phyloP scores from a whole-genome alignment of 2,113 vertebrate species.

The Arenaria interpres region DNA sequence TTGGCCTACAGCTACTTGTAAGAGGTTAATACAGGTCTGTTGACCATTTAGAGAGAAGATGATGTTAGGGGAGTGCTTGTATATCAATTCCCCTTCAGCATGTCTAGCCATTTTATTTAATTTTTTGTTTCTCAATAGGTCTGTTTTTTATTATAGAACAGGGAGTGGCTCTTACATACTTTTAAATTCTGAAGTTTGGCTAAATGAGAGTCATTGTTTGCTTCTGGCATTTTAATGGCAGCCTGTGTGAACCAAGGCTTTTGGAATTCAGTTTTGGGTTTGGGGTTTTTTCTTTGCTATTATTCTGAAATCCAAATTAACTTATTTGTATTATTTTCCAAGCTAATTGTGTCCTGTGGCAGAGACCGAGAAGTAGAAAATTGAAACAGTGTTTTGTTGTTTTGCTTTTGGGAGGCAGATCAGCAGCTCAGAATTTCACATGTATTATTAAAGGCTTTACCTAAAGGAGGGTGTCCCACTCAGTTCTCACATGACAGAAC shows the following conservation, averaged over 20 bases:
- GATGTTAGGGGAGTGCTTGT: neutral
- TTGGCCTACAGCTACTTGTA: neutral
- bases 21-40: neutral
- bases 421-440: neutral
- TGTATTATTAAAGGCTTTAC: neutral
- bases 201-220: neutral
- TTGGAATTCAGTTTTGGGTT: neutral
- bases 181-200: neutral
- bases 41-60: neutral
- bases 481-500: neutral
- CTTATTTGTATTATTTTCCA: neutral
- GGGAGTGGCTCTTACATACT: neutral
- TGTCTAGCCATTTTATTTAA: neutral
- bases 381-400: neutral
- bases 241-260: neutral
- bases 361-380: neutral
- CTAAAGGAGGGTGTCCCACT: neutral
- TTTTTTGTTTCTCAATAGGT: neutral
- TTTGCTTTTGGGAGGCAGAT: neutral
- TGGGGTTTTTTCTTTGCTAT: accelerated
- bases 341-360: neutral
- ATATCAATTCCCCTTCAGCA: neutral
- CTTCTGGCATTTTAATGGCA: neutral
- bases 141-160: neutral
- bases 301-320: neutral